Conservation (phyloP, 1,140 invertebrate genomes). For the Zaprionus capensis region DNA sequence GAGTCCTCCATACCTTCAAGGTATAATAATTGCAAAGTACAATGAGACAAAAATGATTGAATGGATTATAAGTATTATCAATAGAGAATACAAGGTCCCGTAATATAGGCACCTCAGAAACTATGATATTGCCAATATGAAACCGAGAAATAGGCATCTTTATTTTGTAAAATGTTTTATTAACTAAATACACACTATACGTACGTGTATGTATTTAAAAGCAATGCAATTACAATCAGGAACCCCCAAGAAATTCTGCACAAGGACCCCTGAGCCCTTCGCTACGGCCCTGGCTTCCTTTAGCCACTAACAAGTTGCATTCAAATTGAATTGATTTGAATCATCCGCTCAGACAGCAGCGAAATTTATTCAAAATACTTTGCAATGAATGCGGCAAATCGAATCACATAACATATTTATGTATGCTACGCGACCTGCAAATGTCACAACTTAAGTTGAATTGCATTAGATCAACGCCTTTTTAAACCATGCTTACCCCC, state of each 20-base stretch:
- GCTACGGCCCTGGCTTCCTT: not conserved
- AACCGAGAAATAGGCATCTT: not conserved
- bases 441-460: slow-evolving; percentile 46
- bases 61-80: no score
- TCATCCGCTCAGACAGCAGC: not conserved
- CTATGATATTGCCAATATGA: not conserved
- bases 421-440: slow-evolving; percentile 21
- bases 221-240: not conserved
- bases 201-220: not conserved
- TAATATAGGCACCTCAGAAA: no score
- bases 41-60: no score
- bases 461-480: slow-evolving; percentile 59
- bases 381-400: slow-evolving; percentile 38
- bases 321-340: slow-evolving; percentile 14
- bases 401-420: slow-evolving; percentile 29
- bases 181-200: not conserved
- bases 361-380: slow-evolving; percentile 6
- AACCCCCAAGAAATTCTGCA: no score
- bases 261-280: no score
- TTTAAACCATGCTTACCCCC: slow-evolving; percentile 9
- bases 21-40: no score
- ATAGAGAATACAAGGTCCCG: no score
- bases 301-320: not conserved
- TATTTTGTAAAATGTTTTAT: no score
- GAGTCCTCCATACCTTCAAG: no score